These are phyloP conservation scores for Cossypha caffra DNA, from an alignment of 2,797 vertebrate genomes.

Conservation along the genomic window DNA sequence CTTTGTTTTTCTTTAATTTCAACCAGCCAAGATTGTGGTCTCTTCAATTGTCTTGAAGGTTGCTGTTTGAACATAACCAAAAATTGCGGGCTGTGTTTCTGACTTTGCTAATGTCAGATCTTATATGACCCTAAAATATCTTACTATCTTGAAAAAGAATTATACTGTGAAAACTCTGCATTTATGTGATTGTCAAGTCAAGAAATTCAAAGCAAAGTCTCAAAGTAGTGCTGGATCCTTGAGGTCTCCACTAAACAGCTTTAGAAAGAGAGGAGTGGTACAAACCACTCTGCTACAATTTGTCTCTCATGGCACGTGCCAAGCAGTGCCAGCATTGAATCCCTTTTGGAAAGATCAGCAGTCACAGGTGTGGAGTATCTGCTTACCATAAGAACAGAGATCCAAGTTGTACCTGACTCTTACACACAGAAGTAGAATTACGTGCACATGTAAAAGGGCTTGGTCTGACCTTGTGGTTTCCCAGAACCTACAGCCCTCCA, in stretches of 20 bases:
- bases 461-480: background rate
- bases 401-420: background rate
- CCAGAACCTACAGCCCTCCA: background rate
- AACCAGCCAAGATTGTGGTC: background rate
- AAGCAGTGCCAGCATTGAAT: background rate
- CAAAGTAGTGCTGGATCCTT: background rate
- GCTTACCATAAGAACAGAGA: background rate
- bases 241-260: background rate
- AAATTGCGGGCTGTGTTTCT: background rate
- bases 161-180: background rate
- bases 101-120: background rate
- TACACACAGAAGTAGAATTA: background rate
- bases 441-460: rapidly evolving
- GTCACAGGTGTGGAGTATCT: background rate
- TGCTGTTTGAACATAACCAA: background rate
- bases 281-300: rapidly evolving
- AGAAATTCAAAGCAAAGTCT: background rate
- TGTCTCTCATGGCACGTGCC: background rate
- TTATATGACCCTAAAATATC: background rate
- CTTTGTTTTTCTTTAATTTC: background rate
- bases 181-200: background rate
- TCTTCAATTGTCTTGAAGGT: background rate
- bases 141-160: background rate
- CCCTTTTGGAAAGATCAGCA: background rate
- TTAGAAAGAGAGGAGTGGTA: background rate